Evolutionary conservation across 64 coral and sea anemone species (phyloP).

Genomic region (Montipora capricornis): DNA sequence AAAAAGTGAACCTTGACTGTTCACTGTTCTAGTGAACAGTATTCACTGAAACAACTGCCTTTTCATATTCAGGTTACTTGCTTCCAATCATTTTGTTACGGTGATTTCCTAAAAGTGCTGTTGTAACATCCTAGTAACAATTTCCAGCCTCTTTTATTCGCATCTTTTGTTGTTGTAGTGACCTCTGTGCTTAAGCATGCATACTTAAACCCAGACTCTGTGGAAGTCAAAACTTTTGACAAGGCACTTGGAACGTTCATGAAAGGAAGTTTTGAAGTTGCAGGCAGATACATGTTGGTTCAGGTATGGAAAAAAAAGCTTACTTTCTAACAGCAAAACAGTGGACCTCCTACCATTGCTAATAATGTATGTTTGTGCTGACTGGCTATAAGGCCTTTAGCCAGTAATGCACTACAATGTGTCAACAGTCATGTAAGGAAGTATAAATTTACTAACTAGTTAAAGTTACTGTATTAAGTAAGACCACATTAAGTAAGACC

Average conservation of each 20-base stretch:
- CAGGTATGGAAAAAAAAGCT: neutral
- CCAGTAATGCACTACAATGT: no score
- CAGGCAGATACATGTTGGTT: conserved; percentile 50
- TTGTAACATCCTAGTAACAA: neutral
- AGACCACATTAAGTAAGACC: no score
- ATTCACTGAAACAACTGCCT: no score
- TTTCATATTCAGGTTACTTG: no score
- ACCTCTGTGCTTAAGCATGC: conserved; percentile 25
- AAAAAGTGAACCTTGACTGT: no score
- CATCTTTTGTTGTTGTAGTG: neutral
- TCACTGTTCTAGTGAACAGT: no score
- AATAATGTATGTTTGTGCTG: neutral
- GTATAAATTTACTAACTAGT: no score
- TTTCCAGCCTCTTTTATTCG: neutral
- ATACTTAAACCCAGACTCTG: neutral
- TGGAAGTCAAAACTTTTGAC: conserved; percentile 13
- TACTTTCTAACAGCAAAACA: neutral
- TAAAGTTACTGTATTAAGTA: no score
- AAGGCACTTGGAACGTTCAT: neutral
- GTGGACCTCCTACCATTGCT: neutral
- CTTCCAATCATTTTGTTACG: no score
- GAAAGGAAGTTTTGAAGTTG: neutral
- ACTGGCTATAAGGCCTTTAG: no score
- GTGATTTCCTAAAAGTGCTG: neutral
- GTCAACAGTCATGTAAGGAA: no score